These are phyloP conservation scores for Drosophila lowei DNA, from an alignment of 1,140 invertebrate genomes.

Conservation along the genomic window DNA sequence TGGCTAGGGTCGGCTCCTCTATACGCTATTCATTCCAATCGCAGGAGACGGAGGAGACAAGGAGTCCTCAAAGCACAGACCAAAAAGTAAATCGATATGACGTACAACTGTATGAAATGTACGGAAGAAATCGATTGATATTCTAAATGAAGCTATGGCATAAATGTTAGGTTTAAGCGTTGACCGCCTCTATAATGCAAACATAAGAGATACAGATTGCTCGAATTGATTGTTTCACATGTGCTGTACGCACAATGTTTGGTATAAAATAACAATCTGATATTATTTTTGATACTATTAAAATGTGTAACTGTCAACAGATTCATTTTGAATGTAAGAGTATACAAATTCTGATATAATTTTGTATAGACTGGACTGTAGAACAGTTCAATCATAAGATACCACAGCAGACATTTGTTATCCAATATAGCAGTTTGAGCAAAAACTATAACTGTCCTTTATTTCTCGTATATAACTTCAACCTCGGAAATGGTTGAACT, in stretches of 20 bases:
- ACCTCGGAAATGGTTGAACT: neutral
- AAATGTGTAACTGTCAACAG: no score
- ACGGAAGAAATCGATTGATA: slow-evolving; percentile 1
- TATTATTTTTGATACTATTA: neutral
- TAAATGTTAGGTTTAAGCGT: no score
- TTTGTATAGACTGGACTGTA: no score
- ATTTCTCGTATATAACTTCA: no score
- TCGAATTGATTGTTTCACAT: no score
- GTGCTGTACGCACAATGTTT: no score
- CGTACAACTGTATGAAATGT: neutral
- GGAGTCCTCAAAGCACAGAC: slow-evolving; percentile 9
- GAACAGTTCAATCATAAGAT: no score
- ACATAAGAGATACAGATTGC: no score
- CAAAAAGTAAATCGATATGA: slow-evolving; percentile 11
- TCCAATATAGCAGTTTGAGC: neutral
- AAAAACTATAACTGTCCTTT: no score
- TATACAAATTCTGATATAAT: no score
- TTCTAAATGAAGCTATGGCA: slow-evolving; percentile 12
- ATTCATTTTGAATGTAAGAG: neutral
- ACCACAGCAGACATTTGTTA: neutral
- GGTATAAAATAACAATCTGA: no score
- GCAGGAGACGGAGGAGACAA: neutral
- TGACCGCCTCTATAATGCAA: no score
- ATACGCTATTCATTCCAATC: slow-evolving; percentile 26
- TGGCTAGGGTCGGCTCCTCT: slow-evolving; percentile 8